These are phyloP conservation scores for Rhyacophila brunnea DNA, from an alignment of 1,140 invertebrate genomes.

Conservation along the genomic window DNA sequence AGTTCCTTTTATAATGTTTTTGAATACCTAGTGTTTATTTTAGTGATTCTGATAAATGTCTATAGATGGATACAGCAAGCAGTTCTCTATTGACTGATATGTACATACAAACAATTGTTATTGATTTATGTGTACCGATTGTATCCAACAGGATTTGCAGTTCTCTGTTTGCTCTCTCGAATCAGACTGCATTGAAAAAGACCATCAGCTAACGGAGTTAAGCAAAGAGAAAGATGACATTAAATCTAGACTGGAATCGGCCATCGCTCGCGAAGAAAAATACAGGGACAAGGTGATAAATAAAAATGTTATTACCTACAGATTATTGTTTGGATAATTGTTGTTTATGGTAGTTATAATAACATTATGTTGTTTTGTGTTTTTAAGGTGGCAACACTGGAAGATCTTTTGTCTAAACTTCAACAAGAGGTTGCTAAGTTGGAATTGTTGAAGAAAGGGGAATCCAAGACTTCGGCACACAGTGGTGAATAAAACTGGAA, in stretches of 20 bases:
- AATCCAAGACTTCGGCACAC: not conserved
- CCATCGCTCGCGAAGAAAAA: conserved; percentile 31
- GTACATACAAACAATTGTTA: no score
- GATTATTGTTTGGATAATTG: no score
- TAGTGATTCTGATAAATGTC: no score
- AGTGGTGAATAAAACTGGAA: no score
- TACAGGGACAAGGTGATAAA: conserved; percentile 29
- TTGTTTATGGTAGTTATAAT: no score
- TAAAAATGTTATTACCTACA: no score
- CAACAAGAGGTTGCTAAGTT: conserved; percentile 24
- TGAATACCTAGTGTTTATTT: no score
- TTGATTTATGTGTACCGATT: no score
- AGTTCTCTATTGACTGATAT: no score
- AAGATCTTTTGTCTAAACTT: conserved; percentile 27
- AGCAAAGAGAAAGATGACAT: conserved; percentile 8
- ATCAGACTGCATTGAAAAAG: conserved; percentile 14
- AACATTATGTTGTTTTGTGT: not conserved
- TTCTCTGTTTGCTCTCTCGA: conserved; percentile 17
- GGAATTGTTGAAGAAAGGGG: conserved; percentile 11
- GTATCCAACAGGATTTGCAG: conserved; percentile 12
- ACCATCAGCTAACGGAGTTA: not conserved
- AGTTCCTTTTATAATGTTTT: no score
- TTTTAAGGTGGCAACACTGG: conserved; percentile 25
- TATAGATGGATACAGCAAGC: no score
- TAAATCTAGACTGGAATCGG: conserved; percentile 5